Conservation (phyloP, 2,888 invertebrate genomes). For the Melanchra persicariae region DNA sequence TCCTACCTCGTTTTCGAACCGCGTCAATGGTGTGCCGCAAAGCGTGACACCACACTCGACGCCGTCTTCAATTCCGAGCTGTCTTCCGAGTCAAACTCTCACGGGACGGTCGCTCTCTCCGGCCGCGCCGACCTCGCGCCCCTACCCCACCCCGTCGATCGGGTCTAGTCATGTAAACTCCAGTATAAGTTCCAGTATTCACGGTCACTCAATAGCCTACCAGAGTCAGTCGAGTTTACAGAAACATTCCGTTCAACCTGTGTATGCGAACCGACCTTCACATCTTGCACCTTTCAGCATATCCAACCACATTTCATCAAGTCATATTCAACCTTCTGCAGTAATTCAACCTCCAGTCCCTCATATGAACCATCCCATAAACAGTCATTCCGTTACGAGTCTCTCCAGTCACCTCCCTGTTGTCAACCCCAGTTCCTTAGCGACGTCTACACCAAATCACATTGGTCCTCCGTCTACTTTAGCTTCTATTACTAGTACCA, state of each 20-base stretch:
- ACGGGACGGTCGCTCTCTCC: slow-evolving; percentile 83
- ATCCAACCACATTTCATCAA: slow-evolving; percentile 87
- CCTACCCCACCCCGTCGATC: slow-evolving; percentile 85
- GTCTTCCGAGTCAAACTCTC: slow-evolving; percentile 86
- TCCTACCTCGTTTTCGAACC: slow-evolving; percentile 85
- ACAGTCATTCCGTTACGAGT: slow-evolving; percentile 84
- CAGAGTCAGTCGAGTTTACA: slow-evolving; percentile 87
- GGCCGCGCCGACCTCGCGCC: slow-evolving; percentile 81
- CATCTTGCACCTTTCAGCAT: slow-evolving; percentile 86
- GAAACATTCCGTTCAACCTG: slow-evolving; percentile 88
- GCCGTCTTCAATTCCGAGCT: slow-evolving; percentile 80
- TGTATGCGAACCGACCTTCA: slow-evolving; percentile 83
- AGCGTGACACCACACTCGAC: slow-evolving; percentile 78
- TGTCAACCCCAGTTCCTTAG: slow-evolving; percentile 75
- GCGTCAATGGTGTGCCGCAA: slow-evolving; percentile 79
- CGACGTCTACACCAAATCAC: slow-evolving; percentile 79
- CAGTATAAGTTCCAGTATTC: slow-evolving; percentile 86
- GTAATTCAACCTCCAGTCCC: slow-evolving; percentile 82
- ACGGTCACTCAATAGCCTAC: slow-evolving; percentile 85
- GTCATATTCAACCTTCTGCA: slow-evolving; percentile 90
- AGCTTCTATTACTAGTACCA: slow-evolving; percentile 77
- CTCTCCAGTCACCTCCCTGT: slow-evolving; percentile 80
- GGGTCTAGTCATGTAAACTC: slow-evolving; percentile 90
- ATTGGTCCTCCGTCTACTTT: slow-evolving; percentile 77
- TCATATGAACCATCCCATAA: slow-evolving; percentile 80